Evolutionary conservation across 2,113 vertebrate genomes (phyloP).

Genomic region (Antigone vipio): DNA sequence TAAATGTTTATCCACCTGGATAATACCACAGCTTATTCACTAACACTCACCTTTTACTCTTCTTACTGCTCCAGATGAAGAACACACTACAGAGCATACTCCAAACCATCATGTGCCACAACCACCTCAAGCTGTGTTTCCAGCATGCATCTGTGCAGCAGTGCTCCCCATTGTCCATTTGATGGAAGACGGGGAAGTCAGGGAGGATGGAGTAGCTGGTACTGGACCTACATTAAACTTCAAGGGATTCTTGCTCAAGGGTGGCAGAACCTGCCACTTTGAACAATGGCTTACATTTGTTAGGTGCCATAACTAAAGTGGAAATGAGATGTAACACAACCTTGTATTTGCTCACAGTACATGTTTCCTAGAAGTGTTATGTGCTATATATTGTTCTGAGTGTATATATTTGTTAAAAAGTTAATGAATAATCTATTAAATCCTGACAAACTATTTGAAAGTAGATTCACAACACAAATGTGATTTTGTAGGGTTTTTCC

Average conservation of each 20-base stretch:
- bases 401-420: neutral
- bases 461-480: neutral
- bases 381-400: neutral
- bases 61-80: slow-evolving; percentile 81
- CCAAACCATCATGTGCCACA: slow-evolving; percentile 94
- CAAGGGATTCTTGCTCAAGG: neutral
- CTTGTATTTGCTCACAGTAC: neutral
- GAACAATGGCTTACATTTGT: neutral
- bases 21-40: neutral
- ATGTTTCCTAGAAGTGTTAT: neutral
- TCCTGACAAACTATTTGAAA: neutral
- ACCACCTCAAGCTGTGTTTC: slow-evolving; percentile 96
- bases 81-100: slow-evolving; percentile 93
- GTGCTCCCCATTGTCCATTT: slow-evolving; percentile 96
- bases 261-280: neutral
- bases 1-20: neutral
- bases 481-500: neutral
- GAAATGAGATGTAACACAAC: neutral
- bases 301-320: neutral
- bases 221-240: neutral
- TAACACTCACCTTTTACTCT: neutral
- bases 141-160: slow-evolving; percentile 97
- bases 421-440: neutral
- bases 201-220: slow-evolving; percentile 97
- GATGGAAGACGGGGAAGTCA: slow-evolving; percentile 97